These are phyloP conservation scores for Drosophila neonasuta DNA, from an alignment of 2,888 invertebrate species.

Conservation along the genomic window DNA sequence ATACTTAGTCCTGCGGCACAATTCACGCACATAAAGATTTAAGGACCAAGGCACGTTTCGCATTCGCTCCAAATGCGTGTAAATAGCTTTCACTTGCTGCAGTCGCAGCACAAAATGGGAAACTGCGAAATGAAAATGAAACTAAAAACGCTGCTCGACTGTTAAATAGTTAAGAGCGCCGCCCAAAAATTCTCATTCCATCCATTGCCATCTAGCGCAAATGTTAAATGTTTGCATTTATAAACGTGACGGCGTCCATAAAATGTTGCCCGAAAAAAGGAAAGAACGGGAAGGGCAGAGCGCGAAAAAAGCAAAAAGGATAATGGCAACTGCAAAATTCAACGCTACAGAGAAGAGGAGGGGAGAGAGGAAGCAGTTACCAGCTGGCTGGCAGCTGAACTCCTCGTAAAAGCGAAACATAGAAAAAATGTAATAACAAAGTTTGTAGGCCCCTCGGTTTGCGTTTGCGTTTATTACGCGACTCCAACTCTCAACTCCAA, in stretches of 20 bases:
- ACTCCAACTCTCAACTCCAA: neutral
- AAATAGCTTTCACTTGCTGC: conserved; percentile 69
- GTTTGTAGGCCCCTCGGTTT: conserved; percentile 44
- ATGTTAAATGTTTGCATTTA: conserved; percentile 67
- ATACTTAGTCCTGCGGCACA: conserved; percentile 33
- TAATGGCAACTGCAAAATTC: conserved; percentile 44
- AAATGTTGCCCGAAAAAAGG: conserved; percentile 33
- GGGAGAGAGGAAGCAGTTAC: conserved; percentile 3
- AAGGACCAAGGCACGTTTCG: conserved; percentile 67
- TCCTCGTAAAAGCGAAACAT: conserved; percentile 35
- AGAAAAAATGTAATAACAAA: conserved; percentile 54
- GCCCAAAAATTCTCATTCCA: conserved; percentile 1
- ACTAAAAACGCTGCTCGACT: conserved; percentile 65
- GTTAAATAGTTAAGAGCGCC: conserved; percentile 60
- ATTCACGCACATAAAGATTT: conserved; percentile 65
- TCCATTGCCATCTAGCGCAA: conserved; percentile 1
- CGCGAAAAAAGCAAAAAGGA: conserved; percentile 30
- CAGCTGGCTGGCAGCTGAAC: conserved; percentile 23
- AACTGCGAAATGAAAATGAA: conserved; percentile 57
- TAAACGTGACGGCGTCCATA: conserved; percentile 58
- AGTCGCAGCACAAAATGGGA: conserved; percentile 30
- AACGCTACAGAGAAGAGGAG: neutral
- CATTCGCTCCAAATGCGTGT: conserved; percentile 62
- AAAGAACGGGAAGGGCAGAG: too few relatives aligned
- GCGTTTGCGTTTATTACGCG: conserved; percentile 32